phyloP scores from a whole-genome alignment of 2,888 invertebrate species.

The Xylophagus ater region DNA sequence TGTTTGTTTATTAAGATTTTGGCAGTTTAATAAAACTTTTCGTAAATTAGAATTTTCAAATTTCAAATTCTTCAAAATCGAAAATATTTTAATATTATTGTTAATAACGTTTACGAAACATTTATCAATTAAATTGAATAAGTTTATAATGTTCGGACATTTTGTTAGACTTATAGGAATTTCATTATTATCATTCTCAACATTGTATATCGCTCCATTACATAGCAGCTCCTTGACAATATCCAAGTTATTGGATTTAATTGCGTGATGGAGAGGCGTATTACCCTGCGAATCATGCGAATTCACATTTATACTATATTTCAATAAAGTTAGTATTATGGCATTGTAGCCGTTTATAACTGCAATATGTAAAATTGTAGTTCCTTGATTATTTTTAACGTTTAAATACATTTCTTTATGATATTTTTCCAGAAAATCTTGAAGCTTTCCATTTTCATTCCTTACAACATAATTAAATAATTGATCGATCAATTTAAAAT shows the following conservation, averaged over 20 bases:
- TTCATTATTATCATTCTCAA: too few species aligned
- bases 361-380: not conserved
- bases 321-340: not conserved
- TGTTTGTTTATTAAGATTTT: not conserved
- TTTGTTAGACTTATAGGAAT: too few species aligned
- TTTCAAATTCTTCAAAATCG: too few species aligned
- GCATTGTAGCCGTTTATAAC: not conserved
- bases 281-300: not conserved
- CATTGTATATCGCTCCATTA: not conserved
- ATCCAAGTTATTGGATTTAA: not conserved
- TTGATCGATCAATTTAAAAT: not conserved
- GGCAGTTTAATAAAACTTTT: too few species aligned
- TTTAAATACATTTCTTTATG: not conserved
- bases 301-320: not conserved
- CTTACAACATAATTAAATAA: not conserved
- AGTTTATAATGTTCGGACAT: too few species aligned
- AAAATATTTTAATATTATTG: too few species aligned
- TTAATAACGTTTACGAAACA: too few species aligned
- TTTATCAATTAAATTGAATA: too few species aligned
- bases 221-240: not conserved
- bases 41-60: too few species aligned
- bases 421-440: too few species aligned
- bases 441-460: not conserved
- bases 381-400: not conserved
- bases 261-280: not conserved